Base-by-base conservation (phyloP, 2,797 vertebrate genomes). In the Gouania willdenowi region DNA sequence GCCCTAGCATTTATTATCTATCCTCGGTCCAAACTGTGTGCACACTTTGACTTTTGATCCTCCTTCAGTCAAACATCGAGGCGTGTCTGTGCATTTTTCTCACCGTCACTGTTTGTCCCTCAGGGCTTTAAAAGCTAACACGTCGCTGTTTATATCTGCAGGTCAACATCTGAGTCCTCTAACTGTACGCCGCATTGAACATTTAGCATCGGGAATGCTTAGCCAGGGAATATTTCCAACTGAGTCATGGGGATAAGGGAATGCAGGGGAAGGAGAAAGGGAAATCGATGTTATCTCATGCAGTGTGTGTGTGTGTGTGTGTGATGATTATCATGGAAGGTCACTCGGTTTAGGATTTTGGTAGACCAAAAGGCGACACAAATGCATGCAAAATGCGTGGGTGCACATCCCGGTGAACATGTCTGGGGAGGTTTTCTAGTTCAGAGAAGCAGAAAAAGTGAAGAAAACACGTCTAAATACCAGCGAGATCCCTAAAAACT, bases 201-300 rank as follows among this genome's bases (percentile, higher is more conserved):
- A 12, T 75, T 71, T 32, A 25, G 6, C 58, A 72, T 71, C 71
- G 61, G 41, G 45, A 79, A 80, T 59, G 68, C 77, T 79, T 74
- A 79, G 72, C 59, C 44, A 10, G 51, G 51, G 63, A 56, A 65
- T 65, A 78, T 54, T 65, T 56, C 20, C 81, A 83, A 77, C 73
- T 37, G 42, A 73, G 75, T 81, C 78, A 82, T 42, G 29, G 65
- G 75, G 76, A 77, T 79, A 70, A 74, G 42, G 18, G 43, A 28
- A 68, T 48, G 43, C 58, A 57, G 59, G 10, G 45, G 48, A 36
- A 37, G 36, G 35, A 46, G 38, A 40, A 40, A 29, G 37, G 14
- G 43, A 26, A n/a, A 51, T 50, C 50, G 62, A 82, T 78, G 71
- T 58, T 80, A 82, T 86, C 80, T 44, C 41, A n/a, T n/a, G n/a